These are phyloP conservation scores for Eudasyphora cyanicolor DNA, from an alignment of 2,888 invertebrate genomes.

Conservation along the genomic window DNA sequence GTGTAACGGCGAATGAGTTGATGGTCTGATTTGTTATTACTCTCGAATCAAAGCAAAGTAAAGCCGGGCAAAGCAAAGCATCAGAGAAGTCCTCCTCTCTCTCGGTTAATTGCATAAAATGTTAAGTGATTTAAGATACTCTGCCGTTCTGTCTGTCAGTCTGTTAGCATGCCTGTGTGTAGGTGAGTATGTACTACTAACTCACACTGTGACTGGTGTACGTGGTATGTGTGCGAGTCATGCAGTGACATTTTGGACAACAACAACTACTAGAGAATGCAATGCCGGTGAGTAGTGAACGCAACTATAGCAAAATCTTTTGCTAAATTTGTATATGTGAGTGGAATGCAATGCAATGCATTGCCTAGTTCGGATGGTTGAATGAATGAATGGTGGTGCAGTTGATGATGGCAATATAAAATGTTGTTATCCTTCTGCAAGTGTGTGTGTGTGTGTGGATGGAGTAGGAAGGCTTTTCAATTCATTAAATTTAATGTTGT, in stretches of 20 bases:
- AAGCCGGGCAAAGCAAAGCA: constrained; percentile 36
- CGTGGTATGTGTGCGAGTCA: constrained; percentile 6
- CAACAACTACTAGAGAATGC: constrained; percentile 4
- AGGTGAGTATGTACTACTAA: background rate
- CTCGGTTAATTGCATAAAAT: constrained; percentile 63
- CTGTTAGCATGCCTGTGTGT: background rate
- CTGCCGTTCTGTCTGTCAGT: background rate
- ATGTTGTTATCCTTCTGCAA: background rate
- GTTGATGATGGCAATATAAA: background rate
- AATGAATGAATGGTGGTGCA: background rate
- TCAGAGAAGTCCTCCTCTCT: constrained; percentile 30
- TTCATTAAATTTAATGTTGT: constrained; percentile 24
- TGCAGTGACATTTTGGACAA: constrained; percentile 47
- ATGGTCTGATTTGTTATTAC: constrained; percentile 30
- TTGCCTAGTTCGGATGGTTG: background rate
- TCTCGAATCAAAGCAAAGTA: constrained; percentile 23
- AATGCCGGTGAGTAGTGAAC: constrained; percentile 14
- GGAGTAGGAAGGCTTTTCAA: background rate
- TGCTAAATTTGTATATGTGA: constrained; percentile 6
- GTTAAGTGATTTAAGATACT: constrained; percentile 58
- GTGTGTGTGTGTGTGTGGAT: background rate
- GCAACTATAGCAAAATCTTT: constrained; percentile 19
- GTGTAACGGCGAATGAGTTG: background rate
- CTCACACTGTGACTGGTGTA: background rate
- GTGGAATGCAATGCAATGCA: background rate